Evolutionary conservation across 2,888 invertebrate species (phyloP).

Genomic region (Sericinus montela): DNA sequence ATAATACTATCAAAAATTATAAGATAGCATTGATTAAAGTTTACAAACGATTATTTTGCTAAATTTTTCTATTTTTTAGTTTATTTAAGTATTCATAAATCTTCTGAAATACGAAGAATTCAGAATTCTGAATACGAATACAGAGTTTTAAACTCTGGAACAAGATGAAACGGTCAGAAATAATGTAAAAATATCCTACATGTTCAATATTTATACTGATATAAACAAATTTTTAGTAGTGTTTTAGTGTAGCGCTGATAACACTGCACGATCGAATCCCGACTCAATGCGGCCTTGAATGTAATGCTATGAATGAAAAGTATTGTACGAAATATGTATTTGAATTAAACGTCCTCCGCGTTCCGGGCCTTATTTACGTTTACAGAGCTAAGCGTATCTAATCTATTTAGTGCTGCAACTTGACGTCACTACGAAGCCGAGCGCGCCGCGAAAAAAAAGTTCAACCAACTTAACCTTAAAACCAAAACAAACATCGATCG

Average conservation of each 20-base stretch:
- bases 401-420: constrained; percentile 65
- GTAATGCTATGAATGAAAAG: constrained; percentile 39
- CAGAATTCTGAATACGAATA: too few relatives aligned
- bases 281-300: constrained; percentile 35
- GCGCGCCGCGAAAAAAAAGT: constrained; percentile 59
- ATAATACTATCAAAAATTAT: too few relatives aligned
- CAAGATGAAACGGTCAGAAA: not conserved
- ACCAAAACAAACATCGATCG: constrained; percentile 32
- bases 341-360: constrained; percentile 39
- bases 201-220: constrained; percentile 2
- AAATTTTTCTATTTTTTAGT: too few relatives aligned
- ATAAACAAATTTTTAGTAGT: not conserved
- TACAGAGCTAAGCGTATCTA: constrained; percentile 59
- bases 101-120: too few relatives aligned
- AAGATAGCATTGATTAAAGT: too few relatives aligned
- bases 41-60: too few relatives aligned
- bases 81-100: too few relatives aligned
- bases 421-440: constrained; percentile 63
- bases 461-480: constrained; percentile 61
- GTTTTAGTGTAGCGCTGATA: constrained; percentile 35
- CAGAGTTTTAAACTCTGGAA: too few relatives aligned
- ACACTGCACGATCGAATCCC: constrained; percentile 34
- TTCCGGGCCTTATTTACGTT: constrained; percentile 38
- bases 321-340: constrained; percentile 32
- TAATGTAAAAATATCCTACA: constrained; percentile 8